Base-by-base conservation (phyloP, 1,140 invertebrate species). In the Polypedilum pembai region DNA sequence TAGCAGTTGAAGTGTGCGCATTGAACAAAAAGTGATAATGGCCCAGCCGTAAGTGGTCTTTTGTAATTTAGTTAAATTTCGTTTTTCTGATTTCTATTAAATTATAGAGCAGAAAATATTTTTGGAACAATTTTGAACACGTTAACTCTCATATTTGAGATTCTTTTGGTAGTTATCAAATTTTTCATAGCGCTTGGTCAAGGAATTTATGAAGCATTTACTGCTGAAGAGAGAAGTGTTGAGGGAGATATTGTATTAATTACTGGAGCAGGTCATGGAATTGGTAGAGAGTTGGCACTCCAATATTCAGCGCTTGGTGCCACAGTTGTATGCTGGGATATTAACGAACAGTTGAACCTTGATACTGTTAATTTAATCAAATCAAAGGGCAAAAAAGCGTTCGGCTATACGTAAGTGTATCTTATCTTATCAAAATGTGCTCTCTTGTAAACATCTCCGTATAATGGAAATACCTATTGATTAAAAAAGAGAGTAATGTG, bases 201-300 rank as follows among this genome's bases (percentile, higher is more conserved):
- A 56, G n/a, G 0, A 0, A 56, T 56, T 1, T n/a, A n/a, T 12
- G 3, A 56, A 56, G 12, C n/a, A 56, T 20, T 69, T 18, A 69
- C 17, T 18, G 65, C 17, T 18, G 82, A 83, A 80, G 33, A 91
- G 91, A 79, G 88, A 85, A 63, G 85, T 92, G 0, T 83, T 82
- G 8, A 87, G 86, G 45, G 45, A 3, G 89, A 91, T 78, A 86
- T 88, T 41, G 84, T 90, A 66, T 78, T 91, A 85, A 90, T 98
- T 74, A 96, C 95, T 21, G 95, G 95, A 41, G 88, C 91, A 17
- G 95, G 93, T 4, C 94, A 93, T 83, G 96, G 96, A 12, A 92
- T 98, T 77, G 96, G 96, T 1, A 87, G 90, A 72, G 87, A 94
- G 76, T 82, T 96, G 76, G 91, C 94, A 3, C 81, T 92, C n/a